Evolutionary conservation across 1,140 invertebrate genomes (phyloP), one percentile per base, ranked within the genome.

Genomic region (Conus betulinus): DNA sequence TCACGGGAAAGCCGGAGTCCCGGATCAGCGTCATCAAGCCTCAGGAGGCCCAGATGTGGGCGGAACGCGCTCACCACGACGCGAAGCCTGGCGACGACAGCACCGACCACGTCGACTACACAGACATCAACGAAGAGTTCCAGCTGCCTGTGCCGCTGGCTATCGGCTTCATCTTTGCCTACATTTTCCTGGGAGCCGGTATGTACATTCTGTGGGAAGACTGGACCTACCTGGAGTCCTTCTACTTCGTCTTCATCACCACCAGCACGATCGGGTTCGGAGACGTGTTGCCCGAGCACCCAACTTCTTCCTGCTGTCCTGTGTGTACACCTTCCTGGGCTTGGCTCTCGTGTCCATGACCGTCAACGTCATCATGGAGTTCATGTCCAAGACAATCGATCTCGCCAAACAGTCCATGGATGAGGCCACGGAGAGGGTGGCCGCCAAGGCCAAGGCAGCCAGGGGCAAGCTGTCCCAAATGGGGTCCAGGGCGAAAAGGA

Each of bases 241-340:
- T 98, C 88, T 99, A 98, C 95, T 99, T 99, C 94, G 98, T 98
- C 92, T 99, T 99, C 95, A 98, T 98, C 53, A 98, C 96, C 5
- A 93, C 97, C 60, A 95, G 93, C 83, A 96, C 95, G 5, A 95
- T 96, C 63, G 95, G 96, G 96, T 98, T 99, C 92, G 98, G 98
- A 74, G 98, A 99, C 95, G 96, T 97, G 90, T 97, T 98, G 8
- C 98, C 98, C 7, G 96, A 96, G 95, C 97, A 98, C 96, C 98
- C 17, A 97, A 98, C 93, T 98, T 97, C 91, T 98, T 99, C 97
- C 98, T 92, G 3, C 89, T 94, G 27, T 98, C 98, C 23, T 99
- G 99, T 91, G 96, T 99, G 27, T 99, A 99, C 94, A 95, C 99
- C 55, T 97, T 99, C 10, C 98, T 99, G 92, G 99, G 99, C 81